Percentiles rank a stretch among this genome's conserved stretches.
Evolutionary conservation across 2,113 vertebrate genomes (phyloP).

Genomic region (Mastomys natalensis): DNA sequence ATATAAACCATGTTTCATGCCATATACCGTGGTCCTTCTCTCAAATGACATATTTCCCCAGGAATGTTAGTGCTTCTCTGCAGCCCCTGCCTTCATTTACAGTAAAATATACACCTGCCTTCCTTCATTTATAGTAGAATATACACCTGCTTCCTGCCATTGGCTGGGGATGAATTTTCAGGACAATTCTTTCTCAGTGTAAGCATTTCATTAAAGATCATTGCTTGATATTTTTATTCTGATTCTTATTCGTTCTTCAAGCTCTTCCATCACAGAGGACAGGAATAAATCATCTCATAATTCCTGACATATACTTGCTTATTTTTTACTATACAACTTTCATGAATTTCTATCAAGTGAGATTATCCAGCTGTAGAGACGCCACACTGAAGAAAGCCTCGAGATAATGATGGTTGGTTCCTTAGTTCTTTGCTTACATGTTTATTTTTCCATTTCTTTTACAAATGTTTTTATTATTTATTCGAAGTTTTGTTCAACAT

Average conservation of each 20-base stretch:
- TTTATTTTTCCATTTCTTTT: background rate
- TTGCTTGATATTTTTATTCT: background rate
- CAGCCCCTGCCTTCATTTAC: background rate
- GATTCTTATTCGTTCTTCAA: background rate
- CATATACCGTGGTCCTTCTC: background rate
- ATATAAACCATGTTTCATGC: background rate
- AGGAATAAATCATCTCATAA: background rate
- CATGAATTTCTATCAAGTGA: slow-evolving; percentile 19
- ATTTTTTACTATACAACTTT: background rate
- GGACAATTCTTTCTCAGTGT: background rate
- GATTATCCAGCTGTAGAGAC: background rate
- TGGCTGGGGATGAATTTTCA: background rate
- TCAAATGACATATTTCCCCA: background rate
- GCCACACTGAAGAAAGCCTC: background rate
- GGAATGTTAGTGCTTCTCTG: background rate
- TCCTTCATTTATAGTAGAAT: background rate
- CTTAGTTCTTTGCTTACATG: background rate
- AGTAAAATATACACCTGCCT: too few relatives aligned
- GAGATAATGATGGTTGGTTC: background rate
- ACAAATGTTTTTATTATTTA: background rate
- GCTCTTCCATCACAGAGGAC: background rate
- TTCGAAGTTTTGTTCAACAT: background rate
- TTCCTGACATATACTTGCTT: background rate
- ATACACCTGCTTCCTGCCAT: background rate
- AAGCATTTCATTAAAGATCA: background rate